These are phyloP conservation scores for Corvus hawaiiensis DNA, from an alignment of 2,113 vertebrate genomes.

Conservation along the genomic window DNA sequence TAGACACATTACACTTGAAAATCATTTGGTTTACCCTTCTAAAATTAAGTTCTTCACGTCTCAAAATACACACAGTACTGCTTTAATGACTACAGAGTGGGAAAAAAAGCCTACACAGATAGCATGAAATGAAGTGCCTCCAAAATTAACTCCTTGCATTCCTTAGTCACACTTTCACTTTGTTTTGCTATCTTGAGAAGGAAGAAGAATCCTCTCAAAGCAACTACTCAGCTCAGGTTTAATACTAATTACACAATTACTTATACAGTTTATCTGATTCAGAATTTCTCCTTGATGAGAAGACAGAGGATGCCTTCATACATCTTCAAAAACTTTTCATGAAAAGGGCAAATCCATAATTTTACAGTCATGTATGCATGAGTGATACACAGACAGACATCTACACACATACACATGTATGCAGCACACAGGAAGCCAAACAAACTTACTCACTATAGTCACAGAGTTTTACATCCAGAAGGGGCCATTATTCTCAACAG, in stretches of 20 bases:
- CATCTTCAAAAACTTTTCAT: neutral
- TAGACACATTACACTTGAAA: neutral
- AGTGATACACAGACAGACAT: neutral
- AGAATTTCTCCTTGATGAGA: neutral
- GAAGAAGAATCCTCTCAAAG: neutral
- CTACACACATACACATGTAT: rapidly evolving
- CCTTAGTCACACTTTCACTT: neutral
- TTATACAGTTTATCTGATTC: neutral
- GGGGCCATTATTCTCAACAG: neutral
- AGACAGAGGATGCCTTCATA: neutral
- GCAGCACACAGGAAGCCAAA: neutral
- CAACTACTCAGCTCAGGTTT: neutral
- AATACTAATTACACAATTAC: neutral
- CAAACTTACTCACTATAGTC: neutral
- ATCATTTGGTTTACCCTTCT: neutral
- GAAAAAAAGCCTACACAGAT: neutral
- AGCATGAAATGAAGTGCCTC: neutral
- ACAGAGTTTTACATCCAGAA: neutral
- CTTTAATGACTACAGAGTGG: neutral
- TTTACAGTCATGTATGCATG: neutral
- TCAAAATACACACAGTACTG: neutral
- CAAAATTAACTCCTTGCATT: neutral
- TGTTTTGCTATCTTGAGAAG: neutral
- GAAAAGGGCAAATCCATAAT: neutral
- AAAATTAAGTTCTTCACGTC: neutral